Evolutionary conservation across 2,113 vertebrate species (phyloP).

Genomic region (Jacana jacana): DNA sequence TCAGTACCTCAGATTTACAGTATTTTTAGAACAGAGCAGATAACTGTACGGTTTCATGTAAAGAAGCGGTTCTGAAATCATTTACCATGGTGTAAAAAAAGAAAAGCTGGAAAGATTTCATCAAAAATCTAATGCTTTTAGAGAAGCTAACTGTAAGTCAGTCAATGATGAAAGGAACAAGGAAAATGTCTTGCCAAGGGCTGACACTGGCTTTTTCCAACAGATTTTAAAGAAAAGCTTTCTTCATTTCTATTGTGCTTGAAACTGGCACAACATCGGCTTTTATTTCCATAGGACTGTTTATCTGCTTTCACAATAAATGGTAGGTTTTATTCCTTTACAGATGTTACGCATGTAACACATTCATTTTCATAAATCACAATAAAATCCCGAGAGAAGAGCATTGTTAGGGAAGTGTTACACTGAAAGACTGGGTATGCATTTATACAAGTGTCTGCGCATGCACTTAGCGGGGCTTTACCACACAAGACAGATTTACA

Average conservation of each 20-base stretch:
- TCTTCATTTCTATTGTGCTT: constrained; percentile 13
- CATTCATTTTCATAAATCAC: constrained; percentile 39
- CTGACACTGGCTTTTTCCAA: constrained; percentile 5
- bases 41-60: not conserved
- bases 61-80: not conserved
- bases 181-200: not conserved
- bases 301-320: constrained; percentile 37
- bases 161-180: not conserved
- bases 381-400: constrained; percentile 13
- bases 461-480: not conserved
- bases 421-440: not conserved
- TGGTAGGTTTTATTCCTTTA: constrained; percentile 10
- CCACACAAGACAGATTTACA: not conserved
- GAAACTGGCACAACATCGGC: not conserved
- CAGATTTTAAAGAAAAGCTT: constrained; percentile 4
- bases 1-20: not conserved
- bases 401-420: not conserved
- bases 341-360: not conserved
- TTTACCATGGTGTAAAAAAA: not conserved
- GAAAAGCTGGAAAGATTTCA: not conserved
- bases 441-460: not conserved
- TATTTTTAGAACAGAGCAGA: not conserved
- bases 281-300: constrained; percentile 3
- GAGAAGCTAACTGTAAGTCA: not conserved
- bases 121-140: not conserved